Percentiles rank a stretch among this genome's conserved stretches.
These are phyloP conservation scores for Achatina immaculata DNA, from an alignment of 1,140 invertebrate species.

Conservation along the genomic window DNA sequence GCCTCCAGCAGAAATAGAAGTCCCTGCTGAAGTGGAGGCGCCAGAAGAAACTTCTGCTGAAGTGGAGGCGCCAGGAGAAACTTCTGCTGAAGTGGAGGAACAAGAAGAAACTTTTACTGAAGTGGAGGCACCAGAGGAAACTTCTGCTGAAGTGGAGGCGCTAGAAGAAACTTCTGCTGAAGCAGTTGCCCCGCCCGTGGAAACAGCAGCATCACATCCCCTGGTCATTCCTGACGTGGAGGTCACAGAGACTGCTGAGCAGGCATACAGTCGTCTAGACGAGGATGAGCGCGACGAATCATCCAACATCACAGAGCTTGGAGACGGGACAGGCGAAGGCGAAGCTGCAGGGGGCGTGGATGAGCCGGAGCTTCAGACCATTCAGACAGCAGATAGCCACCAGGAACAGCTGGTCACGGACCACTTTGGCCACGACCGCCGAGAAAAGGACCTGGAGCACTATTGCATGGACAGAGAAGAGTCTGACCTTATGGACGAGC, in stretches of 20 bases:
- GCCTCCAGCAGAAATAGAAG: too few relatives aligned
- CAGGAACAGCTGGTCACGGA: background rate
- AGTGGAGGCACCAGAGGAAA: background rate
- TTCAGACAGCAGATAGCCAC: background rate
- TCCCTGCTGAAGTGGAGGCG: background rate
- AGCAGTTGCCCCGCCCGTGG: background rate
- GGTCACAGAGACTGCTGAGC: background rate
- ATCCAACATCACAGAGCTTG: too few relatives aligned
- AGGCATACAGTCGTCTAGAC: background rate
- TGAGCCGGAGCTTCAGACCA: background rate
- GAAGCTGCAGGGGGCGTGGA: background rate
- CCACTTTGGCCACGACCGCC: background rate
- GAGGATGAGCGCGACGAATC: background rate
- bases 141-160: too few relatives aligned
- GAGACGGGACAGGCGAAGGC: background rate
- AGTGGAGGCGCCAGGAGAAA: too few relatives aligned
- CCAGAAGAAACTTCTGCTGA: too few relatives aligned
- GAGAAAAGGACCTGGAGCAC: conserved; percentile 33
- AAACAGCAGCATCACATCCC: background rate
- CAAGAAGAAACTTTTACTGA: too few relatives aligned
- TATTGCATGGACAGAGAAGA: conserved; percentile 39
- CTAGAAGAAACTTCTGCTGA: too few relatives aligned
- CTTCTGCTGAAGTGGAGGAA: too few relatives aligned
- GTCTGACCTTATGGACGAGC: conserved; percentile 24
- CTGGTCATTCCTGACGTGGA: background rate